Evolutionary conservation across 2,888 invertebrate genomes (phyloP).

Genomic region (Biston betularia): DNA sequence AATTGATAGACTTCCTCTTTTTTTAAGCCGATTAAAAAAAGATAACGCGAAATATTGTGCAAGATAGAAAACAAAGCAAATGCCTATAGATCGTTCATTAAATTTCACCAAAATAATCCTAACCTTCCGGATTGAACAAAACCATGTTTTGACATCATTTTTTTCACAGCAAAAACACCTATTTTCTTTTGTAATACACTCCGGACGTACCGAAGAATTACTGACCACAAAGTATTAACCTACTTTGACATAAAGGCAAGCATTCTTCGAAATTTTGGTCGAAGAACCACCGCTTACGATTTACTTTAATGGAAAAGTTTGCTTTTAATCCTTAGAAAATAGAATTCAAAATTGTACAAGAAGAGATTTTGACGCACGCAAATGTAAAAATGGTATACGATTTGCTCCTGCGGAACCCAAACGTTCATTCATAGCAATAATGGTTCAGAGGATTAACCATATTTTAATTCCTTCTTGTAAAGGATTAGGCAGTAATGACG

Average conservation of each 20-base stretch:
- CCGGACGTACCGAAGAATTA: conserved; percentile 69
- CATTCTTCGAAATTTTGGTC: conserved; percentile 52
- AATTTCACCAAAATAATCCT: conserved; percentile 32
- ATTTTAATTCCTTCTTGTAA: conserved; percentile 64
- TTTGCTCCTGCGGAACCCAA: conserved; percentile 45
- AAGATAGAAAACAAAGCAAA: conserved; percentile 25
- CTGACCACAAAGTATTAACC: conserved; percentile 48
- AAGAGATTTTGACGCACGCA: conserved; percentile 30
- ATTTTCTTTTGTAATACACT: conserved; percentile 69
- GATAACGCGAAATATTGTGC: conserved; percentile 25
- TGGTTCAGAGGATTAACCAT: conserved; percentile 67
- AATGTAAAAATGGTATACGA: conserved; percentile 1
- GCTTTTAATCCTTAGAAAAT: background rate
- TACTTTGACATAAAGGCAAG: conserved; percentile 48
- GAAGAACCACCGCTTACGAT: background rate
- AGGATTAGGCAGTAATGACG: conserved; percentile 73
- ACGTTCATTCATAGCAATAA: conserved; percentile 59
- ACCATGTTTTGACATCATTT: conserved; percentile 67
- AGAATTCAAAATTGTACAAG: conserved; percentile 25
- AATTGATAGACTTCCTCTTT: too few relatives aligned
- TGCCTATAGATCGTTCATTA: conserved; percentile 27
- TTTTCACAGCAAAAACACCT: conserved; percentile 49
- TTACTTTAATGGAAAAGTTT: background rate
- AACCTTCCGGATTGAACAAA: conserved; percentile 75
- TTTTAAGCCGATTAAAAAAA: background rate